phyloP scores from a whole-genome alignment of 2,888 invertebrate genomes.

The Drosophila neotestacea region DNA sequence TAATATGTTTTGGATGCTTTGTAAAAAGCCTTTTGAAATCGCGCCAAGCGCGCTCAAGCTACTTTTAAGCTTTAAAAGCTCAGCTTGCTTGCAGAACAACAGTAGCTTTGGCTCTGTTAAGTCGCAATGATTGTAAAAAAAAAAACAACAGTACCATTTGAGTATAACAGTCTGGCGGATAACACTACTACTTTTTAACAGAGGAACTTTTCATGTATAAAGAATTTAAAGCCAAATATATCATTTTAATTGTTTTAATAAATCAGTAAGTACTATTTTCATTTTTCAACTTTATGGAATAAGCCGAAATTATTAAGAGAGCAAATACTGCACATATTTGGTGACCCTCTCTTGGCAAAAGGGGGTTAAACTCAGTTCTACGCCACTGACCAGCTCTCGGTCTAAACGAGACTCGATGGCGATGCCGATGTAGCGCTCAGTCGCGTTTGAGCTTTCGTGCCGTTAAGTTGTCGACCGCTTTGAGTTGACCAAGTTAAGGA shows the following conservation, averaged over 20 bases:
- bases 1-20: background rate
- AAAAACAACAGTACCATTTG: slow-evolving; percentile 28
- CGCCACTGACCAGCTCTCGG: slow-evolving; percentile 33
- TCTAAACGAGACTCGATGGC: slow-evolving; percentile 11
- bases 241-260: no score
- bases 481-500: slow-evolving; percentile 20
- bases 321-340: background rate
- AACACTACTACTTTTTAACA: slow-evolving; percentile 7
- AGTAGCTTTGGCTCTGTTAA: background rate
- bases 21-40: background rate
- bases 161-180: slow-evolving; percentile 25
- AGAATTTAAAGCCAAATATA: no score
- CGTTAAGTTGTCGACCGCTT: slow-evolving; percentile 60
- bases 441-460: slow-evolving; percentile 69
- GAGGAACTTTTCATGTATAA: background rate
- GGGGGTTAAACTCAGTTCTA: background rate
- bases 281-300: background rate
- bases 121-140: no score
- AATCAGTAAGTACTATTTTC: no score
- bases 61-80: slow-evolving; percentile 23
- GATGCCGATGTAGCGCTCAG: slow-evolving; percentile 46
- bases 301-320: background rate
- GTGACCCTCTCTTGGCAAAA: background rate
- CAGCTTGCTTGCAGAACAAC: background rate
- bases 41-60: background rate